Base-by-base conservation (phyloP, 2,797 vertebrate genomes). In the Gadopsis marmoratus region DNA sequence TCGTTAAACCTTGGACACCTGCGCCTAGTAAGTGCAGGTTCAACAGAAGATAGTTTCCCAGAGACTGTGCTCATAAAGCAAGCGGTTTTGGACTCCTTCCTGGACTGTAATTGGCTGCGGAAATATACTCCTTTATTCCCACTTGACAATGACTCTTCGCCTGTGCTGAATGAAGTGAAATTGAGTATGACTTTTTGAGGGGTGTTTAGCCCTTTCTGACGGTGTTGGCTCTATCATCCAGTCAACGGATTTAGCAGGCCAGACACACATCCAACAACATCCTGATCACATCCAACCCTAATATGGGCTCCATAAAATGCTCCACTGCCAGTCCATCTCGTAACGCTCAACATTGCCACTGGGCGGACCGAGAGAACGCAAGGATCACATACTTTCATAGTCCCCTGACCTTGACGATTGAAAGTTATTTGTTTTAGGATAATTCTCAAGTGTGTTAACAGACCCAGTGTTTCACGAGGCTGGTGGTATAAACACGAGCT, bases 381-480 rank as follows among this genome's bases (percentile, higher is more conserved):
- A 76, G 77, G 79, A 86, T 90, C 81, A 71, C 80, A 82, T 90
- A 79, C 89, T 91, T 93, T 92, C 89, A 89, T 81, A 85, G 86
- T 89, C 82, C 70, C 82, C 82, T 79, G 88, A 90, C 90, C 90
- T 87, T 87, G 88, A 87, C 77, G 74, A 89, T 89, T 83, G 85
- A 91, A 90, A 85, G 86, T 84, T 93, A 88, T 93, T 92, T 93
- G 88, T 89, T 92, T 94, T 78, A 86, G 78, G 45, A 79, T 85
- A 72, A 88, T 91, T 90, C 89, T 88, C 89, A 19, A 84, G 88
- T 83, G 89, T 88, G 90, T 90, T 88, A 90, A 84, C 78, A 17
- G 82, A 64, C 79, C 62, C 69, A 47, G 80, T 50, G 80, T 88
- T 91, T 91, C 82, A 85, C 71, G 29, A 82, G 86, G 67, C 68